Conservation (phyloP, 2,888 invertebrate genomes). For the Acanthosepion pharaonis region DNA sequence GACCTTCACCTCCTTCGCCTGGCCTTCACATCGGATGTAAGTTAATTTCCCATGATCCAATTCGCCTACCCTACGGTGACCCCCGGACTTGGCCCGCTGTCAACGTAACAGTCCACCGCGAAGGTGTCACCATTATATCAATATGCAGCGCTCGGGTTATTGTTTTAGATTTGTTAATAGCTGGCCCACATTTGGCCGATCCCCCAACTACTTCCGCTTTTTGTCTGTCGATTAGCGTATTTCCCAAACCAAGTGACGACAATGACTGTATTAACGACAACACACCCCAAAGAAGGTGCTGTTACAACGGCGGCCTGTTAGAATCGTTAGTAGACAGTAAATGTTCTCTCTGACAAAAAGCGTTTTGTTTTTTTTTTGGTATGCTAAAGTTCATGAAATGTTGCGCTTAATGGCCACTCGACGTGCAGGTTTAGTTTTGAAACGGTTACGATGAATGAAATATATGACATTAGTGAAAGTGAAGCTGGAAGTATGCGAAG, state of each 20-base stretch:
- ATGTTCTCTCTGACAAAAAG: too few relatives aligned
- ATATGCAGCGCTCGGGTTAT: not conserved
- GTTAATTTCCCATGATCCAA: slow-evolving; percentile 33
- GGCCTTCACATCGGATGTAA: slow-evolving; percentile 33
- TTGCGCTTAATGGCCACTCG: too few relatives aligned
- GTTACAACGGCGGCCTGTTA: not conserved
- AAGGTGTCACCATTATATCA: slow-evolving; percentile 20
- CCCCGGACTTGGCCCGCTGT: not conserved
- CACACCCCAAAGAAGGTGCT: not conserved
- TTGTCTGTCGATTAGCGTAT: not conserved
- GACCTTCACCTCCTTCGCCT: not conserved
- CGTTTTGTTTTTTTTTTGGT: too few relatives aligned
- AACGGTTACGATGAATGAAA: too few relatives aligned
- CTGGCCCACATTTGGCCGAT: not conserved
- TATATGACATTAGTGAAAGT: too few relatives aligned
- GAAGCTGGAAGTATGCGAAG: too few relatives aligned
- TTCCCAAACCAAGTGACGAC: not conserved
- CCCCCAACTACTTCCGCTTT: slow-evolving; percentile 4
- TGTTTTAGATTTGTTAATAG: not conserved
- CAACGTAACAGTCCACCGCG: slow-evolving; percentile 16
- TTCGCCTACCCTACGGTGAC: not conserved
- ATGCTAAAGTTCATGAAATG: too few relatives aligned
- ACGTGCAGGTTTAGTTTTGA: too few relatives aligned
- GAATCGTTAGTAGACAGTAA: not conserved
- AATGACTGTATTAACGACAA: not conserved